Evolutionary conservation across 2,888 invertebrate species (phyloP), one percentile per base, ranked within the genome.

Genomic region (Synanthedon tipuliformis): DNA sequence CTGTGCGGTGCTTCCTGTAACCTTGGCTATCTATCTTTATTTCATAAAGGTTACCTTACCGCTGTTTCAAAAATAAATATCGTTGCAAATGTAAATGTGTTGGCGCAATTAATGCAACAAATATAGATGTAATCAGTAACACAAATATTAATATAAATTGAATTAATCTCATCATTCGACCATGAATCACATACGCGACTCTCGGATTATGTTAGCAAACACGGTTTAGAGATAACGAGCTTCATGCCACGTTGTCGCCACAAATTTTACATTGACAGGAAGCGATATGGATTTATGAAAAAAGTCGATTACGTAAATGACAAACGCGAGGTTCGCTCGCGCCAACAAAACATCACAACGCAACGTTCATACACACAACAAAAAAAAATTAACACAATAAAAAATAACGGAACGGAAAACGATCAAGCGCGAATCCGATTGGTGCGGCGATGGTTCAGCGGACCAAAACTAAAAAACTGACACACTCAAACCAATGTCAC

Each of bases 91-190:
- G 34, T 34, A 34, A 34, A 34, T 10, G 34, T 34, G 7, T 10
- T 10, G 10, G 34, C 62, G 67, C 70, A 66, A 34, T 76, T 68
- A 69, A 64, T 58, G 60, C 66, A 61, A 74, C 75, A 73, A 79
- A 73, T 73, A 75, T 68, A 69, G 72, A 75, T 78, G 72, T 75
- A 73, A 63, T 61, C 55, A 62, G 65, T 70, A 66, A 68, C 75
- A 75, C 71, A 70, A 70, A 71, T 71, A 64, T 18, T 61, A 69
- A 70, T 64, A 65, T 68, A 72, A 73, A 71, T 63, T 65, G 65
- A 66, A 71, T 71, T 73, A 71, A 75, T 71, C 67, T 59, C 61
- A 56, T 59, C 55, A 66, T 69, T 70, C 64, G 65, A 70, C 71
- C 69, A 71, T 71, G 62, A 67, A 73, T 70, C 68, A 68, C 69